Base-by-base conservation (phyloP, 2,113 vertebrate species). In the Cricetomys ansorgei region DNA sequence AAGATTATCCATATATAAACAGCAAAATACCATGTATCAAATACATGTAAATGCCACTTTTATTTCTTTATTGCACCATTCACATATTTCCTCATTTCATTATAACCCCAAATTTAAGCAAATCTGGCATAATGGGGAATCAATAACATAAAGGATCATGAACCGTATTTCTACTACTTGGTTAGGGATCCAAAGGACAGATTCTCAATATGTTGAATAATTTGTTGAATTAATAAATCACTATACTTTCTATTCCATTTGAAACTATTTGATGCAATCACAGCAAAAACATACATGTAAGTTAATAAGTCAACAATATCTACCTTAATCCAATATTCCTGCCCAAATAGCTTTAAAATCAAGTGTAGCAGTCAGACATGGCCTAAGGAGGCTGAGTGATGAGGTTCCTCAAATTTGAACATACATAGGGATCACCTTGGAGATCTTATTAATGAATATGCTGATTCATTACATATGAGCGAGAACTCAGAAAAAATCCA, bases 191-290 rank as follows among this genome's bases (percentile, higher is more conserved):
- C 48, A 23, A 48, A 29, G 23, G 31, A 75, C 50, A 65, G 93
- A 94, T n/a, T n/a, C n/a, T n/a, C n/a, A 1, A 88, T n/a, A 87
- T 25, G 31, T 25, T 86, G 57, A 67, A 27, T 25, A 90, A 59
- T 57, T 89, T 75, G 86, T 3, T 89, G 45, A 91, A 91, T 62
- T 45, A 97, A 81, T n/a, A 40, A 97, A 81, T n/a, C 25, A 73
- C 21, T 21, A 29, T 27, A 75, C 21, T 93, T 92, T 77, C 84
- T 79, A 67, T 2, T 79, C 53, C 13, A 84, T 7, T 95, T 91
- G 85, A 92, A 91, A 88, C 45, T 77, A 77, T 19, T 67, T 70
- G 19, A 62, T 57, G 37, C 2, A 55, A 27, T 45, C 67, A 90
- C 19, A 79, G 37, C 86, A 65, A 86, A 86, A 94, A 94, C 21